These are phyloP conservation scores for Drosophila baimaii DNA, from an alignment of 1,140 invertebrate genomes.

Conservation along the genomic window DNA sequence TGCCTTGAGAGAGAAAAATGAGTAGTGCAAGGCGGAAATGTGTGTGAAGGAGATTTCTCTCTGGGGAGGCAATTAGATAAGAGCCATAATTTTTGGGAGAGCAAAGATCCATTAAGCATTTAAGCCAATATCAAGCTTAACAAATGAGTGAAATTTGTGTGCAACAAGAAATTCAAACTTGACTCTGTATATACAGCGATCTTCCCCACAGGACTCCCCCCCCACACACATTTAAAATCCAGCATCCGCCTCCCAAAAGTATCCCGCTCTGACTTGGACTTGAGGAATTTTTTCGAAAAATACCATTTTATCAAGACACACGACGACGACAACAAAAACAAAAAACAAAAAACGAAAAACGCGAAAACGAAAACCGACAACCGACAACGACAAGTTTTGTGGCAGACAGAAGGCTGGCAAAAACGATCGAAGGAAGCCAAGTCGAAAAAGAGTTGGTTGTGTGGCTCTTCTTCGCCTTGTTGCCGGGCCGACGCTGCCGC, in stretches of 20 bases:
- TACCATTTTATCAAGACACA: constrained; percentile 83
- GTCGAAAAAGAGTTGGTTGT: constrained; percentile 32
- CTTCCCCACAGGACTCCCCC: not conserved
- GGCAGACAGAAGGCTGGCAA: constrained; percentile 49
- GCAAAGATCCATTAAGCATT: not conserved
- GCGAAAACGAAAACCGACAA: constrained; percentile 11
- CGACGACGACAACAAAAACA: constrained; percentile 56
- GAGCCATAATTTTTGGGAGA: not conserved
- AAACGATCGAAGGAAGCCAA: constrained; percentile 45
- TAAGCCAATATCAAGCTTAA: not conserved
- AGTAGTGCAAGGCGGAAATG: constrained; percentile 24
- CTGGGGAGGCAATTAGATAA: constrained; percentile 7
- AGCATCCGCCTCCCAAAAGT: constrained; percentile 49
- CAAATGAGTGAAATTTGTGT: constrained; percentile 74
- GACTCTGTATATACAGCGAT: constrained; percentile 39
- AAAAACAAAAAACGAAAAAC: constrained; percentile 8
- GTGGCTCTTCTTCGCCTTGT: constrained; percentile 62
- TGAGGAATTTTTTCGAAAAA: constrained; percentile 79
- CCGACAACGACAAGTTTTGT: constrained; percentile 69
- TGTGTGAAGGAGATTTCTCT: constrained; percentile 2
- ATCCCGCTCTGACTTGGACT: constrained; percentile 67
- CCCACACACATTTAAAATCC: constrained; percentile 14
- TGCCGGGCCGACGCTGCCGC: constrained; percentile 66
- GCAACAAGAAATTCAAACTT: constrained; percentile 66
- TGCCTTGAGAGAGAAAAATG: constrained; percentile 22